Conservation (phyloP, 1,140 invertebrate genomes). For the Tribolium madens region DNA sequence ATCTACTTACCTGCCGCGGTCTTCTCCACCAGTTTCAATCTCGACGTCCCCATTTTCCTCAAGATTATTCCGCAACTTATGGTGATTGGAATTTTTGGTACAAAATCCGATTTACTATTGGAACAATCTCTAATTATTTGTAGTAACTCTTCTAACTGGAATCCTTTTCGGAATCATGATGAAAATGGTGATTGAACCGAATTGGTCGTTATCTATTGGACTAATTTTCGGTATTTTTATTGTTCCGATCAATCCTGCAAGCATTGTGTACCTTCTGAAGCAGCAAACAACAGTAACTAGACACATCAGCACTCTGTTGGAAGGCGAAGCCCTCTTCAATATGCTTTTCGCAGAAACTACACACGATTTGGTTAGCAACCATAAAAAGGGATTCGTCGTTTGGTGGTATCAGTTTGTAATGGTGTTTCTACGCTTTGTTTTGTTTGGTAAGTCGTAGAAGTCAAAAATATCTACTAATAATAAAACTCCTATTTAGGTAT, state of each 20-base stretch:
- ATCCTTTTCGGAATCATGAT: background rate
- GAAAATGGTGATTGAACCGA: background rate
- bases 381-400: background rate
- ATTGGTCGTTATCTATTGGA: background rate
- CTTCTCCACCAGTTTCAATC: background rate
- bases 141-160: background rate
- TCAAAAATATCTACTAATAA: background rate
- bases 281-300: background rate
- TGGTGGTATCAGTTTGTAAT: background rate
- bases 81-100: background rate
- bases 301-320: background rate
- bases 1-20: background rate
- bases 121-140: background rate
- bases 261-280: background rate
- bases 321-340: background rate
- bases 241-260: background rate
- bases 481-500: background rate
- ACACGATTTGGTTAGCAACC: background rate
- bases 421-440: background rate
- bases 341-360: background rate
- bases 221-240: background rate
- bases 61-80: background rate
- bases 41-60: background rate
- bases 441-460: background rate
- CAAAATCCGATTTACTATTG: background rate